Evolutionary conservation across 2,888 invertebrate genomes (phyloP), one percentile per base, ranked within the genome.

Genomic region (Hoplodrina blanda): DNA sequence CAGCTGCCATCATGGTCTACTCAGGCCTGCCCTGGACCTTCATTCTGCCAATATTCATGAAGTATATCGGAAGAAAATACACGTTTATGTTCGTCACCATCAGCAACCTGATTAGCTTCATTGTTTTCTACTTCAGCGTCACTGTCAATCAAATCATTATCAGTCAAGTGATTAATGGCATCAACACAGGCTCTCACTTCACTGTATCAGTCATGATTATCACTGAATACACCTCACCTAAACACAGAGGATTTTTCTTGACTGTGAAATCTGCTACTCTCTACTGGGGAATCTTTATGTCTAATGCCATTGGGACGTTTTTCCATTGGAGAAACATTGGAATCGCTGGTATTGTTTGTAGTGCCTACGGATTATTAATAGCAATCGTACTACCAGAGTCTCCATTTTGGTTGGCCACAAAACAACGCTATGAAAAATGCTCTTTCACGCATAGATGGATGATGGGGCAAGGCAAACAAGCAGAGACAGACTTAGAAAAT

Each of bases 221-320:
- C 37, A 65, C 74, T 0, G 80, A 81, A 61, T 80, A 75, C 19
- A 78, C 81, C 13, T 78, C 80, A 11, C 46, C 71, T 0, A 68
- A 75, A 13, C 65, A 81, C 5, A 77, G 87, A 60, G 88, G 87
- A 11, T 62, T 85, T 19, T 85, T 85, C 61, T 61, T 87, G 46
- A 80, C 86, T 6, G 70, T 85, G n/a, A 86, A 86, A 79, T 77
- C 84, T 15, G 85, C 87, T 0, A 78, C 83, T 7, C 72, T 81
- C 15, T 81, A 69, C 15, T 81, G 81, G 78, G 80, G 80, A 2
- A 63, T 81, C 6, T 71, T 78, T 57, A 70, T 77, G 17, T 78
- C 90, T 0, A 89, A 90, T 73, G 78, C 81, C 0, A 77, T 90
- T 0, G 90, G 89, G 0, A 88, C 90, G 2, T 90, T 85, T 55